Conservation (phyloP, 2,797 vertebrate genomes). For the Jordanella pulchra region DNA sequence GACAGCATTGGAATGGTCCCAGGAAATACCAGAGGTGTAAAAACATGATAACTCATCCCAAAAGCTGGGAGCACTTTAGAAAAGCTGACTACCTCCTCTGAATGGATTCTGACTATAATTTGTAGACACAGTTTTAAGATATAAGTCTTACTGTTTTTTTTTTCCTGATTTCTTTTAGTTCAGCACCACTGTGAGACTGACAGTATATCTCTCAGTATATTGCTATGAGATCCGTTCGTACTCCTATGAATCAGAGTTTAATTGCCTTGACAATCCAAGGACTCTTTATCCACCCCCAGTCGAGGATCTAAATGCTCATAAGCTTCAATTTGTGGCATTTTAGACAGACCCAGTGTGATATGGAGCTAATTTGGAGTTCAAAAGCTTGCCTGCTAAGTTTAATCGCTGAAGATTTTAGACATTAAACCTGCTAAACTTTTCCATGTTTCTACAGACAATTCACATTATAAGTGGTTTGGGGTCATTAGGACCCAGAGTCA, state of each 20-base stretch:
- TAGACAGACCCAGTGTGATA: not conserved
- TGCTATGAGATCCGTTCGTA: not conserved
- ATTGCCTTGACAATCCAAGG: not conserved
- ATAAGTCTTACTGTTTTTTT: not conserved
- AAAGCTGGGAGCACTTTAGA: not conserved
- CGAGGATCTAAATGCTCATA: not conserved
- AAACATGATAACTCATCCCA: not conserved
- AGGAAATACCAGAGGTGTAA: slow-evolving; percentile 13
- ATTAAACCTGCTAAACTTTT: not conserved
- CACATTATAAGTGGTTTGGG: not conserved
- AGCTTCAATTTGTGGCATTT: not conserved
- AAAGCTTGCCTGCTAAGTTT: not conserved
- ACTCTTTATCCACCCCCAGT: not conserved
- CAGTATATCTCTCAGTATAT: not conserved
- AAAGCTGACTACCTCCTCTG: not conserved
- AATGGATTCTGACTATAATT: not conserved
- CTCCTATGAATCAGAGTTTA: not conserved
- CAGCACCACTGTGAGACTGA: too few species aligned
- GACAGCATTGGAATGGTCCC: not conserved
- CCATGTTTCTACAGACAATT: not conserved
- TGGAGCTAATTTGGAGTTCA: too few species aligned
- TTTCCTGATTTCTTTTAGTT: not conserved
- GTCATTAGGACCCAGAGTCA: not conserved
- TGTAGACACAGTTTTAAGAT: not conserved
- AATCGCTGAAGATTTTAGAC: not conserved